Evolutionary conservation across 2,113 vertebrate species (phyloP).

Genomic region (Parus major): DNA sequence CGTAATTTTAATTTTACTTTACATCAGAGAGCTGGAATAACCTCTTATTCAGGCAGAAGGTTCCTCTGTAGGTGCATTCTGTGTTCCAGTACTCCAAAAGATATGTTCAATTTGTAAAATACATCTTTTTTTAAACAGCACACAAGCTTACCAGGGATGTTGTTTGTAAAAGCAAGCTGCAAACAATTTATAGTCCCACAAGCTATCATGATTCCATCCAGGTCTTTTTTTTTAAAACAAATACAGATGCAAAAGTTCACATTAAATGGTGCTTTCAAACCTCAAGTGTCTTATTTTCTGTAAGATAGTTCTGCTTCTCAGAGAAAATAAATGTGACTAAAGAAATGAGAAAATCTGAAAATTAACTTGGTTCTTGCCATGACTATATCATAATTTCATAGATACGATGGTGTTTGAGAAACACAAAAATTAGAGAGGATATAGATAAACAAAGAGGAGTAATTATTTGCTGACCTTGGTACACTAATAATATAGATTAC

Average conservation of each 20-base stretch:
- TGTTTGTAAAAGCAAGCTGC: neutral
- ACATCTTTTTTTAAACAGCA: neutral
- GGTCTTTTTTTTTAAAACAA: neutral
- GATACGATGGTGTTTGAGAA: neutral
- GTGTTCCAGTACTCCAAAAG: neutral
- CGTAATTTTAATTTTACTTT: constrained; percentile 24
- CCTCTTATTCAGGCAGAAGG: neutral
- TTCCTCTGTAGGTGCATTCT: neutral
- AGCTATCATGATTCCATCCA: neutral
- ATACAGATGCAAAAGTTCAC: neutral
- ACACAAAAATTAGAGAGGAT: neutral
- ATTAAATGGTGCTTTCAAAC: neutral
- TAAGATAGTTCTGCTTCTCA: neutral
- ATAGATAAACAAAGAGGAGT: neutral
- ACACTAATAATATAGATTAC: neutral
- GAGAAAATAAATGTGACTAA: neutral
- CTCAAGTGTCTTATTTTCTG: neutral
- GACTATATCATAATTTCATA: neutral
- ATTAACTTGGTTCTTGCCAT: neutral
- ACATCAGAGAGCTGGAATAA: neutral
- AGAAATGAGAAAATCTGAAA: neutral
- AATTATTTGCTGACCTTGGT: neutral
- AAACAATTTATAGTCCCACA: neutral
- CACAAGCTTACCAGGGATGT: neutral
- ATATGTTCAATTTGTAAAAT: neutral